Conservation (phyloP, 2,888 invertebrate genomes). For the Anaspis maculata region DNA sequence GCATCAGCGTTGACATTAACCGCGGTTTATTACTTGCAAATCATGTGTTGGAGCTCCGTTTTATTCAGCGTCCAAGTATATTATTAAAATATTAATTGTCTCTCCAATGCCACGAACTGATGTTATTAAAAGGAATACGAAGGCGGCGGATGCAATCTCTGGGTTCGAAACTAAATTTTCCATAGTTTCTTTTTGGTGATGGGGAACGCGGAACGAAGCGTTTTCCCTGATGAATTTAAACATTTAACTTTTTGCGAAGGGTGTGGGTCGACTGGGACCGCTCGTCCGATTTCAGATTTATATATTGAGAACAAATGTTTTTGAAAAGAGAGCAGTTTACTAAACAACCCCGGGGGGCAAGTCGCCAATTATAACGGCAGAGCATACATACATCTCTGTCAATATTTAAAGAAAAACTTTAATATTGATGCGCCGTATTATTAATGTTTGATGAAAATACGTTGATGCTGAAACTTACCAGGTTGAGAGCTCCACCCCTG, state of each 20-base stretch:
- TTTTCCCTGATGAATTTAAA: slow-evolving; percentile 41
- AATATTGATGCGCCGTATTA: no score
- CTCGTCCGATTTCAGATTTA: slow-evolving; percentile 35
- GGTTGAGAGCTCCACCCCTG: slow-evolving; percentile 51
- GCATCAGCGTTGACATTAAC: no score
- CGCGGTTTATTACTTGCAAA: no score
- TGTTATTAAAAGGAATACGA: no score
- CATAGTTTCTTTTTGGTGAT: no score
- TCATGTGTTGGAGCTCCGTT: no score
- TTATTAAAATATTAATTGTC: no score
- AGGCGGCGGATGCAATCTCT: no score
- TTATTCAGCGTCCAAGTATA: no score
- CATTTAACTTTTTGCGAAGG: slow-evolving; percentile 40
- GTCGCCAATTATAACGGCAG: slow-evolving; percentile 22
- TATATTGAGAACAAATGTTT: slow-evolving; percentile 34
- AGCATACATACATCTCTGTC: slow-evolving; percentile 14
- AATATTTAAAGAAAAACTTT: slow-evolving; percentile 29
- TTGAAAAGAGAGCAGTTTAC: slow-evolving; percentile 29
- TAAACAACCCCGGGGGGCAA: slow-evolving; percentile 26
- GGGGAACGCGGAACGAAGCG: slow-evolving; percentile 21
- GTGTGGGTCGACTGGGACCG: slow-evolving; percentile 28
- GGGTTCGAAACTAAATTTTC: no score
- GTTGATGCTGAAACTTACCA: slow-evolving; percentile 53
- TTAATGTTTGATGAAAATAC: no score
- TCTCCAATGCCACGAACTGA: no score